phyloP scores from a whole-genome alignment of 2,113 vertebrate genomes.

The Asarcornis scutulata region DNA sequence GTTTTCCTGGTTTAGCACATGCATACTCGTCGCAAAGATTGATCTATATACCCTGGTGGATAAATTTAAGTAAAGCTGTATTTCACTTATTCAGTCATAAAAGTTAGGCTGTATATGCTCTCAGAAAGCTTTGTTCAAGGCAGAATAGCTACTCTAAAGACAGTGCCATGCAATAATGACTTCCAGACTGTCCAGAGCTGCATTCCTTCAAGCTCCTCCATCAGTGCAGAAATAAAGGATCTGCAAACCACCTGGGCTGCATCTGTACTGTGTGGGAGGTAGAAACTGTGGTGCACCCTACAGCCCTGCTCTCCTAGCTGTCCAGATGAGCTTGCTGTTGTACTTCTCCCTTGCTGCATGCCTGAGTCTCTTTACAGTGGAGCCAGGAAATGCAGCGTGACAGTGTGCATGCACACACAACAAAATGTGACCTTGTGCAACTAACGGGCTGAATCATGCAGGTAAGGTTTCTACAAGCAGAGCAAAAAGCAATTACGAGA shows the following conservation, averaged over 20 bases:
- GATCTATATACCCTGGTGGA: not conserved
- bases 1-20: not conserved
- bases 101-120: not conserved
- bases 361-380: not conserved
- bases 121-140: not conserved
- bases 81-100: not conserved
- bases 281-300: not conserved
- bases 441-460: not conserved
- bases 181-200: slow-evolving; percentile 51
- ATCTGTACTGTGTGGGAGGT: slow-evolving; percentile 61
- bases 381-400: not conserved
- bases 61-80: not conserved
- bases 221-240: not conserved
- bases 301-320: not conserved
- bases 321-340: not conserved
- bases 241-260: slow-evolving; percentile 46
- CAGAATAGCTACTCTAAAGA: slow-evolving; percentile 3
- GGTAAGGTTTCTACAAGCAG: not conserved
- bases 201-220: slow-evolving; percentile 47
- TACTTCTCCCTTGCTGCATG: not conserved
- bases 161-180: slow-evolving; percentile 12
- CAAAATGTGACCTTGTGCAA: not conserved
- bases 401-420: not conserved
- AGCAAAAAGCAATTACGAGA: not conserved
- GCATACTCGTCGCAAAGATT: not conserved